phyloP scores from a whole-genome alignment of 2,888 invertebrate genomes.

The Parascotia fuliginaria region DNA sequence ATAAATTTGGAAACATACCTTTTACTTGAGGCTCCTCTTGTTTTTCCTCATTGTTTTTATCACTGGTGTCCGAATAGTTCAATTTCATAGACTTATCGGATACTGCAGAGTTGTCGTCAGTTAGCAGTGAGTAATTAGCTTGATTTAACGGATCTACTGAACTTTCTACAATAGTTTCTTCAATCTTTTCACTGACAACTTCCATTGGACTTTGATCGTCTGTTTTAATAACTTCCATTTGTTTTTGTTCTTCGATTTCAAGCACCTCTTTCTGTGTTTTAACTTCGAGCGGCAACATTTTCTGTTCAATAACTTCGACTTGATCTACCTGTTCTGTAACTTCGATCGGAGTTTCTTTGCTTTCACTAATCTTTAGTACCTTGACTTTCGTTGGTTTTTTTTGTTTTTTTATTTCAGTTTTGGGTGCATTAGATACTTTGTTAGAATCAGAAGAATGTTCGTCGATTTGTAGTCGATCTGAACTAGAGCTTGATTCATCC shows the following conservation, averaged over 20 bases:
- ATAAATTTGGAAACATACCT: too few relatives aligned
- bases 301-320: slow-evolving; percentile 1
- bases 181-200: slow-evolving; percentile 15
- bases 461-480: slow-evolving; percentile 45
- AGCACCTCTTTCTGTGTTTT: background rate
- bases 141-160: slow-evolving; percentile 59
- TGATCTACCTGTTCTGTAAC: background rate
- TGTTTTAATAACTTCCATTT: too few relatives aligned
- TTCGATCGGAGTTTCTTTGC: background rate
- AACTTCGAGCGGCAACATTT: background rate
- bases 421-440: slow-evolving; percentile 4
- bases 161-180: slow-evolving; percentile 19
- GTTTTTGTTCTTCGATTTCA: too few relatives aligned
- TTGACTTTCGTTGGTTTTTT: slow-evolving; percentile 9
- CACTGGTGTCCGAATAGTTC: slow-evolving; percentile 64
- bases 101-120: slow-evolving; percentile 70
- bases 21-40: slow-evolving; percentile 21
- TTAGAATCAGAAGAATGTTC: slow-evolving; percentile 38
- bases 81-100: slow-evolving; percentile 63
- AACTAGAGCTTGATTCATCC: slow-evolving; percentile 41
- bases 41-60: slow-evolving; percentile 28
- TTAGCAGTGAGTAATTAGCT: slow-evolving; percentile 66
- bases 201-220: slow-evolving; percentile 1
- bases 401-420: too few relatives aligned
- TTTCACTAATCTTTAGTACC: slow-evolving; percentile 1